A percentile compares a stretch with the other conserved stretches of the same genome.
These are phyloP conservation scores for Cyphomyrus plagiostoma DNA, from an alignment of 2,113 vertebrate genomes.

Conservation along the genomic window DNA sequence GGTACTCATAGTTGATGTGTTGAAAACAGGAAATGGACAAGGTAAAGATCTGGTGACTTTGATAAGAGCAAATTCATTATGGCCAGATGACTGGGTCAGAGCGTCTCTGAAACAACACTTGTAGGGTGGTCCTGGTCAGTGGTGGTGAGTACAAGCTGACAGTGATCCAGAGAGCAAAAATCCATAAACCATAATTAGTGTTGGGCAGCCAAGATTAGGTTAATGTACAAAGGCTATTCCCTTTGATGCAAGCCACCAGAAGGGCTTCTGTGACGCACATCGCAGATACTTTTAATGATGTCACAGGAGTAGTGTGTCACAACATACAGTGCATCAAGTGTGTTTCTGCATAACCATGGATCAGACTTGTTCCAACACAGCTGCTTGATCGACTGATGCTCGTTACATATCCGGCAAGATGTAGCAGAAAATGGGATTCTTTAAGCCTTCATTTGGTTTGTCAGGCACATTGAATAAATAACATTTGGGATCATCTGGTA, in stretches of 20 bases:
- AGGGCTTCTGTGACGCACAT: not conserved
- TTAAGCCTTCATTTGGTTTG: not conserved
- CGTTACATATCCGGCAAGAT: not conserved
- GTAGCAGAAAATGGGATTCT: not conserved
- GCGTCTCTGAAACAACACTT: not conserved
- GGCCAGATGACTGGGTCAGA: not conserved
- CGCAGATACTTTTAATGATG: not conserved
- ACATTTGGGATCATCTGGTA: not conserved
- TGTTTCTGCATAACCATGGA: not conserved
- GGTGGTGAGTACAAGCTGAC: no score
- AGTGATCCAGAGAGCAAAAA: not conserved
- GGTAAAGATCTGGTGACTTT: not conserved
- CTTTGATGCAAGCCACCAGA: not conserved
- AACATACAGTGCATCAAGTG: not conserved
- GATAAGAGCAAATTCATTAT: not conserved
- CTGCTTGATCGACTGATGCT: not conserved
- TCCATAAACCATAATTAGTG: not conserved
- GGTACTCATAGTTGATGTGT: not conserved
- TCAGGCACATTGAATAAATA: not conserved
- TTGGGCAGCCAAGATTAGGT: not conserved
- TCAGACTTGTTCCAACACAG: not conserved
- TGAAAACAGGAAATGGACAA: not conserved
- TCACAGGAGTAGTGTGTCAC: not conserved
- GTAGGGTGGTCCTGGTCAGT: not conserved
- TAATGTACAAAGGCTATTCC: not conserved